These are phyloP conservation scores for Scatophagus argus DNA, from an alignment of 2,113 vertebrate genomes.

Conservation along the genomic window DNA sequence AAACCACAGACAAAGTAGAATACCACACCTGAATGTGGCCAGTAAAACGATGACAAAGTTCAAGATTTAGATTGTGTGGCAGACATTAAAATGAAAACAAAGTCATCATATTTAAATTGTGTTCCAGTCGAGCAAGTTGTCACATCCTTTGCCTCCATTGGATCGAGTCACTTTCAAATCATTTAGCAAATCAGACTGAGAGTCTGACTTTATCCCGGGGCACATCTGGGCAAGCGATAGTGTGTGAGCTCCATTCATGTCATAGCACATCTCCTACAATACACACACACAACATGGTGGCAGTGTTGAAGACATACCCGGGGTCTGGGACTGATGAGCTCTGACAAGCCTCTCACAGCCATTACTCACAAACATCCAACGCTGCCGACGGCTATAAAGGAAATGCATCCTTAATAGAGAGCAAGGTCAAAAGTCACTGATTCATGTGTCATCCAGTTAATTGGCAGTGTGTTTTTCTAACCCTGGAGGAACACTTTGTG, in stretches of 20 bases:
- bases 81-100: neutral
- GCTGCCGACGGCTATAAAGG: constrained; percentile 1
- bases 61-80: neutral
- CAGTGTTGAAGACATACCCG: neutral
- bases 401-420: constrained; percentile 39
- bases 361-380: constrained; percentile 37
- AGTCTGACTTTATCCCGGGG: neutral
- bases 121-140: neutral
- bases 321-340: constrained; percentile 26
- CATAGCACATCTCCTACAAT: neutral
- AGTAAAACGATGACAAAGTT: neutral
- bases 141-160: neutral
- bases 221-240: constrained; percentile 11
- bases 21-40: neutral
- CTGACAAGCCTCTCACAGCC: constrained; percentile 47
- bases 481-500: constrained; percentile 8
- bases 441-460: constrained; percentile 40
- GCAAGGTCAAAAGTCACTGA: constrained; percentile 38
- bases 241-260: constrained; percentile 17
- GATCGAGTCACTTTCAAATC: constrained; percentile 15
- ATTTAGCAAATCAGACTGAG: constrained; percentile 24
- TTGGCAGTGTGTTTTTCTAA: constrained; percentile 33
- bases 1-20: constrained; percentile 10
- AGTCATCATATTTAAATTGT: neutral
- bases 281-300: neutral